These are phyloP conservation scores for Lota lota DNA, from an alignment of 2,113 vertebrate species.

Conservation along the genomic window DNA sequence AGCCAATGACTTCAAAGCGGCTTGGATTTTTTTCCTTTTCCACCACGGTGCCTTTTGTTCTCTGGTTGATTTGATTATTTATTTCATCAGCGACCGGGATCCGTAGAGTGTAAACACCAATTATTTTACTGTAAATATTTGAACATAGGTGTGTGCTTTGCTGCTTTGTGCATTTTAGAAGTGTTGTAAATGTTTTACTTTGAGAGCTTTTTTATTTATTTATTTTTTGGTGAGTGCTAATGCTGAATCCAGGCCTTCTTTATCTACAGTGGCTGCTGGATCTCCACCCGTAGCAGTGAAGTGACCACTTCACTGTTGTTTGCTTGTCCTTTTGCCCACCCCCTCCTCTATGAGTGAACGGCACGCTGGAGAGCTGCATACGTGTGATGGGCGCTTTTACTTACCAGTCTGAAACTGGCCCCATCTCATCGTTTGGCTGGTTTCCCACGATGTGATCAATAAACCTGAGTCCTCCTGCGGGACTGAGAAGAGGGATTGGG, in stretches of 20 bases:
- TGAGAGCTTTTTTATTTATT: no score
- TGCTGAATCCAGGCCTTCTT: not conserved
- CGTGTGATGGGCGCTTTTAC: constrained; percentile 46
- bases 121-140: no score
- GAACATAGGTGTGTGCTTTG: no score
- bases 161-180: no score
- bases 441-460: constrained; percentile 85
- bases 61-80: no score
- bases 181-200: no score
- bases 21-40: no score
- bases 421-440: constrained; percentile 81
- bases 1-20: no score
- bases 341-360: constrained; percentile 23
- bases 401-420: constrained; percentile 78
- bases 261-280: not conserved
- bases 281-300: not conserved
- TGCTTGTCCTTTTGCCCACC: constrained; percentile 40
- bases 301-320: constrained; percentile 8
- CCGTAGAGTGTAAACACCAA: no score
- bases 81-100: no score
- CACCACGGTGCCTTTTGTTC: no score
- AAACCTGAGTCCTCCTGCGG: constrained; percentile 64
- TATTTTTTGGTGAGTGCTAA: no score
- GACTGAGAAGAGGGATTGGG: constrained; percentile 48
- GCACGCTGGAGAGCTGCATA: not conserved